Evolutionary conservation across 2,113 vertebrate species (phyloP).

Genomic region (Toxotes jaculatrix): DNA sequence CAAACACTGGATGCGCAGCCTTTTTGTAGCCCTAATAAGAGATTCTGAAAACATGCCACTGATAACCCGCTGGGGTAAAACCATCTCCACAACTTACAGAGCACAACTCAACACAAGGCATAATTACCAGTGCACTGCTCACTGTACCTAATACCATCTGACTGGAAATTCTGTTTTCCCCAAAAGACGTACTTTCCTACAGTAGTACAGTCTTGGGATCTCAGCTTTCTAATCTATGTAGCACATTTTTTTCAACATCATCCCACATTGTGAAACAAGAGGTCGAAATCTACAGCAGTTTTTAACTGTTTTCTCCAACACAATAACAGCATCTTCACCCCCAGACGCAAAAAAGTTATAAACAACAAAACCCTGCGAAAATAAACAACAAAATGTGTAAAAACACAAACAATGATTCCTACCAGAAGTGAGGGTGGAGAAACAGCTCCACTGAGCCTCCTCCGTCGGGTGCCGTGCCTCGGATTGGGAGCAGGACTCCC

Average conservation of each 20-base stretch:
- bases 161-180: background rate
- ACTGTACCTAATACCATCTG: background rate
- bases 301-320: too few species aligned
- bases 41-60: slow-evolving; percentile 11
- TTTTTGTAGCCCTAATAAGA: background rate
- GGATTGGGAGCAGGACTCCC: slow-evolving; percentile 84
- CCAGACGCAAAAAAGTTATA: background rate
- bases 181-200: background rate
- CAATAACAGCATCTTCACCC: background rate
- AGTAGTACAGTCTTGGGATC: background rate
- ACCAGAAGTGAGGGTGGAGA: slow-evolving; percentile 85
- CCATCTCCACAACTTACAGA: background rate
- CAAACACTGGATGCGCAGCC: background rate
- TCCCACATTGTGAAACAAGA: background rate
- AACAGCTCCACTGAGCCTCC: slow-evolving; percentile 82
- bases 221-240: background rate
- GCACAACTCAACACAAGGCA: background rate
- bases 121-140: background rate
- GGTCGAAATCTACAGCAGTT: background rate
- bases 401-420: slow-evolving; percentile 23
- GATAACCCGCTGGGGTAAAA: slow-evolving; percentile 1
- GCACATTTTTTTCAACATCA: too few species aligned
- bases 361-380: background rate
- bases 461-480: slow-evolving; percentile 38
- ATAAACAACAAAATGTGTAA: background rate